A percentile compares a stretch with the other conserved stretches of the same genome.
Evolutionary conservation across 2,113 vertebrate genomes (phyloP).

Genomic region (Damaliscus lunatus): DNA sequence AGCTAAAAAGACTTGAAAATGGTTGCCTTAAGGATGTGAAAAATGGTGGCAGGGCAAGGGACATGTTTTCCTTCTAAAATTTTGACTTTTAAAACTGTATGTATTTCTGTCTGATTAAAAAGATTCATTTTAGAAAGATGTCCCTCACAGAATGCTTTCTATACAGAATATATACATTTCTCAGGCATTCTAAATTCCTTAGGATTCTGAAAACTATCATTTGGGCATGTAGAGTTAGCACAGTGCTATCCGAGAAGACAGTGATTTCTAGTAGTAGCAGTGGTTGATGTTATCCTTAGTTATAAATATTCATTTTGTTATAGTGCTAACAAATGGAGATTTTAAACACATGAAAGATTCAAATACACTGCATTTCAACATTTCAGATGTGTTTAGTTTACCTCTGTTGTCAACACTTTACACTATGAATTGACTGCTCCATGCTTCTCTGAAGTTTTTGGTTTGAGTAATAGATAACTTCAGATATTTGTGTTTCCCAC

Average conservation of each 20-base stretch:
- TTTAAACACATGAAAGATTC: constrained; percentile 40
- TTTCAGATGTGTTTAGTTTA: constrained; percentile 70
- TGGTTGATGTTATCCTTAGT: constrained; percentile 54
- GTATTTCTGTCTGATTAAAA: not conserved
- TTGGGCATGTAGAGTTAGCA: not conserved
- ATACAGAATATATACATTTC: not conserved
- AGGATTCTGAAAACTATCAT: not conserved
- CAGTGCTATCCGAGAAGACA: not conserved
- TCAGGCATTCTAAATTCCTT: not conserved
- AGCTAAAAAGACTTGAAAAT: not conserved
- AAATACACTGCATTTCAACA: constrained; percentile 41
- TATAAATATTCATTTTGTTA: constrained; percentile 47
- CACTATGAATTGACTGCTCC: constrained; percentile 45
- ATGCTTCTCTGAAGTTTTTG: not conserved
- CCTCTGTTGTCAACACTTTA: constrained; percentile 70
- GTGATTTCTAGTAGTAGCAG: constrained; percentile 29
- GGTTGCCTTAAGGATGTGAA: not conserved
- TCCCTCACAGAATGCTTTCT: not conserved
- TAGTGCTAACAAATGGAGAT: constrained; percentile 56
- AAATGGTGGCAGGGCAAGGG: not conserved
- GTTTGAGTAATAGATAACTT: not conserved
- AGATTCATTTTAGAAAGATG: constrained; percentile 11
- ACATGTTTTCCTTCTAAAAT: not conserved
- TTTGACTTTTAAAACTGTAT: not conserved
- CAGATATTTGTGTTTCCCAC: not conserved